phyloP scores from a whole-genome alignment of 2,113 vertebrate genomes.

The Chionodraco myersi region DNA sequence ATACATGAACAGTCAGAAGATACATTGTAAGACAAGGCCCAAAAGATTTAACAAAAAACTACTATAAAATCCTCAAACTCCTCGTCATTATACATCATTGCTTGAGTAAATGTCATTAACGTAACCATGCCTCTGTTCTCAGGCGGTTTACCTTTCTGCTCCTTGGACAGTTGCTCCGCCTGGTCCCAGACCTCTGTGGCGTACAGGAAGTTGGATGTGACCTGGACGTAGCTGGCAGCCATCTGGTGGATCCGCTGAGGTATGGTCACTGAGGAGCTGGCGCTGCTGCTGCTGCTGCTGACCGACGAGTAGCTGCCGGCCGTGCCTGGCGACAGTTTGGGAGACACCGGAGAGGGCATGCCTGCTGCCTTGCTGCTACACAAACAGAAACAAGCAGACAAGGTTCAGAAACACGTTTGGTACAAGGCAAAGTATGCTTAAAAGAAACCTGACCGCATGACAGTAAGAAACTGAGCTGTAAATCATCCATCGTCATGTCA shows the following conservation, averaged over 20 bases:
- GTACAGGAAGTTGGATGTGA: constrained; percentile 98
- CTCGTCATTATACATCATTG: background rate
- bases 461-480: background rate
- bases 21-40: too few relatives aligned
- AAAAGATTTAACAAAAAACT: too few relatives aligned
- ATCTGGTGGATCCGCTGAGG: constrained; percentile 99
- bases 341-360: constrained; percentile 98
- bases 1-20: too few relatives aligned
- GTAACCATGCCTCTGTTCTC: too few relatives aligned
- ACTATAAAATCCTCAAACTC: background rate
- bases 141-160: constrained; percentile 91
- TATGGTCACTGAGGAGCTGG: constrained; percentile 95
- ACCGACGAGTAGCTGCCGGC: constrained; percentile 91
- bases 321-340: constrained; percentile 96
- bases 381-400: constrained; percentile 5
- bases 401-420: background rate
- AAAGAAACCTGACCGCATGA: background rate
- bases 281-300: constrained; percentile 89
- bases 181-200: constrained; percentile 99
- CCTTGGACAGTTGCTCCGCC: constrained; percentile 95
- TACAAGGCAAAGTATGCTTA: background rate
- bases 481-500: background rate
- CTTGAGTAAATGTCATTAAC: too few relatives aligned
- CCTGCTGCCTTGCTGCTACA: constrained; percentile 90
- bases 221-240: constrained; percentile 99